Evolutionary conservation across 53 echinoderm and acorn worm species (phyloP).

Genomic region (Echinarachnius parma): DNA sequence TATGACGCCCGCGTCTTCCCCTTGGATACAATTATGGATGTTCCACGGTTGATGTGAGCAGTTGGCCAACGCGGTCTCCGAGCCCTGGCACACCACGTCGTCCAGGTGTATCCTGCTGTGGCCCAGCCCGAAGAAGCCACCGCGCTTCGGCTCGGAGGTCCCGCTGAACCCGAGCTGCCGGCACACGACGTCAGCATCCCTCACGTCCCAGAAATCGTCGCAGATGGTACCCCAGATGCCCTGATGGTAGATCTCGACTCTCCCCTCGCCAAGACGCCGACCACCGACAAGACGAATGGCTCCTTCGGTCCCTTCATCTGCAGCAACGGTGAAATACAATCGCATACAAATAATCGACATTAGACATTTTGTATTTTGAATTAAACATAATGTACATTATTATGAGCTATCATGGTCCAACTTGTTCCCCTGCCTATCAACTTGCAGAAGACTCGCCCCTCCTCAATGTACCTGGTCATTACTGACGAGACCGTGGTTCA

Average conservation of each 20-base stretch:
- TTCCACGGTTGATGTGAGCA: constrained; percentile 39
- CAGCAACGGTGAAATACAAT: not conserved
- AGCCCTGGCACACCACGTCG: constrained; percentile 49
- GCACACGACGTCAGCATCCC: constrained; percentile 57
- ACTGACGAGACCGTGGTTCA: too few species aligned
- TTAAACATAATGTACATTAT: too few species aligned
- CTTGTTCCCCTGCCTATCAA: too few species aligned
- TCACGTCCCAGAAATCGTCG: constrained; percentile 59
- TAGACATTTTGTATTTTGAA: too few species aligned
- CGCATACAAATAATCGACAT: not conserved
- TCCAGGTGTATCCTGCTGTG: constrained; percentile 52
- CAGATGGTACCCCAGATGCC: constrained; percentile 68
- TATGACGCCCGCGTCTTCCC: constrained; percentile 60
- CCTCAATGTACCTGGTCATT: too few species aligned
- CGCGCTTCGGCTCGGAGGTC: constrained; percentile 37
- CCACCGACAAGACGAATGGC: constrained; percentile 54
- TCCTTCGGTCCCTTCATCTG: constrained; percentile 12
- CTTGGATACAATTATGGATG: constrained; percentile 55
- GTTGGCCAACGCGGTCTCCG: constrained; percentile 30
- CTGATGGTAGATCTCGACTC: constrained; percentile 60
- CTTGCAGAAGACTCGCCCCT: too few species aligned
- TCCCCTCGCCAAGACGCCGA: constrained; percentile 35
- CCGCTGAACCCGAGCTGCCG: constrained; percentile 58
- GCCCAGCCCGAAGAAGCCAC: constrained; percentile 58
- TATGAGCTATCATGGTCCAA: too few species aligned